Evolutionary conservation across 92 coral and sea anemone genomes (phyloP).

Genomic region (Chrysogorgia sp.): DNA sequence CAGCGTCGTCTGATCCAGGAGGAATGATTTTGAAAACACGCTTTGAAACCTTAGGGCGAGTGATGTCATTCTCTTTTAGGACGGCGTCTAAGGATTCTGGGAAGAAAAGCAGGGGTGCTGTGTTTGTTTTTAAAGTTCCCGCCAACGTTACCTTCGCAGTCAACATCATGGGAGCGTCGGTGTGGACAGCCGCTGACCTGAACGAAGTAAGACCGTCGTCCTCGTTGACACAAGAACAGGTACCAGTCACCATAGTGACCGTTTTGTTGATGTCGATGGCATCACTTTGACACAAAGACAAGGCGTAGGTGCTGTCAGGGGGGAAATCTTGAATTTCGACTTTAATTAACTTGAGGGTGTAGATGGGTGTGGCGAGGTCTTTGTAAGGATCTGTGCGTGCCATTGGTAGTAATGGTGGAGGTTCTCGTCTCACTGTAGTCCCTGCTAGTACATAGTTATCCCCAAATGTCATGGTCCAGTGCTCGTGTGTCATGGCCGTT

Average conservation of each 20-base stretch:
- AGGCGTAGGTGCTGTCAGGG: constrained; percentile 1
- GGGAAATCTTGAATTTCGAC: constrained; percentile 40
- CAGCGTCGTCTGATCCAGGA: constrained; percentile 11
- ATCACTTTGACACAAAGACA: constrained; percentile 17
- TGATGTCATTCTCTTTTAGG: constrained; percentile 42
- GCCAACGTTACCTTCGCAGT: constrained; percentile 47
- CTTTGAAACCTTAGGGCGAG: constrained; percentile 45
- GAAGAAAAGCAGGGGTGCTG: constrained; percentile 34
- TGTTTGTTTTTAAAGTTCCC: constrained; percentile 37
- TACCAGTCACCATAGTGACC: constrained; percentile 28
- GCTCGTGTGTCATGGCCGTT: constrained; percentile 77
- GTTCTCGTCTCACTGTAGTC: constrained; percentile 29
- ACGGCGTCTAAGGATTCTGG: constrained; percentile 49
- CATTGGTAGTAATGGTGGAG: constrained; percentile 12
- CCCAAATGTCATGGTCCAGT: constrained; percentile 40
- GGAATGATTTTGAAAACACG: constrained; percentile 44
- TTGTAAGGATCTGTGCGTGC: constrained; percentile 23
- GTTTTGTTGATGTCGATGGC: constrained; percentile 13
- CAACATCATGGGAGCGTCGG: constrained; percentile 44
- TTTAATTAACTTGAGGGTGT: constrained; percentile 32
- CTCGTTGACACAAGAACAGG: constrained; percentile 18
- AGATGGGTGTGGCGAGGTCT: constrained; percentile 30
- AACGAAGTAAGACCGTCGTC: constrained; percentile 50
- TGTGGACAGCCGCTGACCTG: constrained; percentile 39
- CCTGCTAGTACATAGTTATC: constrained; percentile 34